Base-by-base conservation (phyloP, 2,113 vertebrate genomes). In the Menidia beryllina region DNA sequence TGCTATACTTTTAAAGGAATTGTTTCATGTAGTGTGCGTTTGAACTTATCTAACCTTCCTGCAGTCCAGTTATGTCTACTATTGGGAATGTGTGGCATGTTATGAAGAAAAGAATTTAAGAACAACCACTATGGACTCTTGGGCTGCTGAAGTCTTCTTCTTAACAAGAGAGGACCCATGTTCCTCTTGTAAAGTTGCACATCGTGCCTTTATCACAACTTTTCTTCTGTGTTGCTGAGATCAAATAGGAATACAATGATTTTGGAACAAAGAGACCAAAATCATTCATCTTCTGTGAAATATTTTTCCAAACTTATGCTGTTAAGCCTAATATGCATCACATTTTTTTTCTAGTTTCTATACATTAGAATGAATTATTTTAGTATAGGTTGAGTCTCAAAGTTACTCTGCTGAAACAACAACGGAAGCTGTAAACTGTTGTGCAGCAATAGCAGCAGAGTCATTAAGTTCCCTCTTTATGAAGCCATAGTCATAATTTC, bases 341-440 rank as follows among this genome's bases (percentile, higher is more conserved):
- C n/a, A n/a, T n/a, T n/a, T n/a, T n/a, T n/a, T n/a, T n/a, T n/a
- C n/a, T n/a, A n/a, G n/a, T n/a, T n/a, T n/a, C n/a, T n/a, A n/a
- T n/a, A n/a, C n/a, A n/a, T n/a, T n/a, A n/a, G n/a, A n/a, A n/a
- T n/a, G n/a, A n/a, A n/a, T 45, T 45, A 17, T n/a, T 3, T 6
- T 45, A 6, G 5, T n/a, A n/a, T 6, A 5, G n/a, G 41, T 17
- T 4, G 4, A 45, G 41, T 45, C 27, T 19, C 10, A 20, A 50
- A 52, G 59, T 67, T 41, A 24, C 71, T 43, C 7, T 2, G 61
- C 21, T 56, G 21, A 61, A 23, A 57, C 49, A 43, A 21, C 12
- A 5, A 34, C 7, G 30, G 30, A 20, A 51, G 0, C 4, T 58
- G 65, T 1, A 47, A 23, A 36, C 5, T 45, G 51, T 38, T 52